phyloP scores from a whole-genome alignment of 2,113 vertebrate genomes.

The Lichenostomus cassidix region DNA sequence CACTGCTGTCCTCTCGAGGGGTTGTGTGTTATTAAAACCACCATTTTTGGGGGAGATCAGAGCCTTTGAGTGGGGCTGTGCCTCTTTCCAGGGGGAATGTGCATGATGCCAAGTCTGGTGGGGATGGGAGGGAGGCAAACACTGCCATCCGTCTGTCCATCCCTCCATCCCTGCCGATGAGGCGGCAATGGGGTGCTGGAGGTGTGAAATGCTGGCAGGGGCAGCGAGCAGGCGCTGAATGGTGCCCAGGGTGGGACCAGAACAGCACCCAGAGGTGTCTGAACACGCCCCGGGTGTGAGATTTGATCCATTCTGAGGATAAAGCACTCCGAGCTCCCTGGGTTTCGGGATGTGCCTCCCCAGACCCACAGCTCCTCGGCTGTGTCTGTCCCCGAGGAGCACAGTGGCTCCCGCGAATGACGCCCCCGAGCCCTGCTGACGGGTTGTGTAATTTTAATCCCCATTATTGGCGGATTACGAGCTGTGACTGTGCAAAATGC shows the following conservation, averaged over 20 bases:
- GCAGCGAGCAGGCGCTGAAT: background rate
- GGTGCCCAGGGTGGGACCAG: background rate
- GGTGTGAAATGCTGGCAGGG: background rate
- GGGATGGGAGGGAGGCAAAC: background rate
- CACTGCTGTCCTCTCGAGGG: background rate
- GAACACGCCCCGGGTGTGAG: rapidly evolving
- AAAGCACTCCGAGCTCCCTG: background rate
- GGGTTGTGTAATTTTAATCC: conserved; percentile 50
- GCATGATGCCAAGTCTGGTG: rapidly evolving
- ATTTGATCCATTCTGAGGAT: background rate
- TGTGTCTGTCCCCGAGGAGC: background rate
- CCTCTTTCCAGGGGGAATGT: background rate
- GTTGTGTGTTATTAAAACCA: background rate
- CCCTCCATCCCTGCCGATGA: background rate
- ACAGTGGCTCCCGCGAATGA: background rate
- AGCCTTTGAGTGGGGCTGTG: background rate
- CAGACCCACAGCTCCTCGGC: rapidly evolving
- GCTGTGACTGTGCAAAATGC: conserved; percentile 45
- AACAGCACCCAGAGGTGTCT: background rate
- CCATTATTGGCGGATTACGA: conserved; percentile 40
- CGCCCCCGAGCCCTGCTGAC: background rate
- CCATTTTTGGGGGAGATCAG: background rate
- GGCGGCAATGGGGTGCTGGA: background rate
- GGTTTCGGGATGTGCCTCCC: background rate
- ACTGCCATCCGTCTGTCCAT: background rate